These are phyloP conservation scores for Eurystomus glaucurus DNA, from an alignment of 2,797 vertebrate genomes.

Conservation along the genomic window DNA sequence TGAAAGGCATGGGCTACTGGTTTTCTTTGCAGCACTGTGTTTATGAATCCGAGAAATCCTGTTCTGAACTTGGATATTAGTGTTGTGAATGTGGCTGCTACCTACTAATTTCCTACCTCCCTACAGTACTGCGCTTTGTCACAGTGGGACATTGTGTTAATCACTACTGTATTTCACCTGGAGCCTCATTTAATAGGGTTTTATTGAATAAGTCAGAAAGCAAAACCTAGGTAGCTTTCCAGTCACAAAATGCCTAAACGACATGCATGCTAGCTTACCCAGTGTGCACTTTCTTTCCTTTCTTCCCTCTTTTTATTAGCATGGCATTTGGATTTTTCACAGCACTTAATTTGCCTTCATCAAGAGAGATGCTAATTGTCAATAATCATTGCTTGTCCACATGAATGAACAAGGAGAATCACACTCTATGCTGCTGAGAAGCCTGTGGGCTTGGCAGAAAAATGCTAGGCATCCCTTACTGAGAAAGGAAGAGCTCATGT, in stretches of 20 bases:
- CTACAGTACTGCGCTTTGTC: not conserved
- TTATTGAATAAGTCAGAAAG: slow-evolving; percentile 28
- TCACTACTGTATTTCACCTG: slow-evolving; percentile 37
- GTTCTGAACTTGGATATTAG: not conserved
- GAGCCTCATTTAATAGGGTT: slow-evolving; percentile 47
- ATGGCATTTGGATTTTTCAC: slow-evolving; percentile 21
- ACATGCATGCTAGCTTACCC: not conserved
- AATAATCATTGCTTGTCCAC: slow-evolving; percentile 12
- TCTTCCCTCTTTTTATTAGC: not conserved
- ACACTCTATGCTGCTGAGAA: not conserved
- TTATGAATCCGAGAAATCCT: slow-evolving; percentile 5
- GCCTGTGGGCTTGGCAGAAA: slow-evolving; percentile 3
- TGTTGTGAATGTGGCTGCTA: not conserved
- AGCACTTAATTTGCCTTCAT: slow-evolving; percentile 63
- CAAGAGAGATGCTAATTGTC: slow-evolving; percentile 58
- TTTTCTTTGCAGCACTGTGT: not conserved
- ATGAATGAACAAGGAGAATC: slow-evolving; percentile 41
- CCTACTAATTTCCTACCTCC: not conserved
- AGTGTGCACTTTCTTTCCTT: not conserved
- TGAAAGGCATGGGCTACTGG: not conserved
- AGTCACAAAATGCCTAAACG: slow-evolving; percentile 2
- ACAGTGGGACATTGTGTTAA: slow-evolving; percentile 17
- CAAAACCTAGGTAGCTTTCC: slow-evolving; percentile 34
- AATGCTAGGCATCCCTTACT: not conserved
- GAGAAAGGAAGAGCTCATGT: not conserved